phyloP scores from a whole-genome alignment of 2,888 invertebrate genomes.

The Aquatica leii region DNA sequence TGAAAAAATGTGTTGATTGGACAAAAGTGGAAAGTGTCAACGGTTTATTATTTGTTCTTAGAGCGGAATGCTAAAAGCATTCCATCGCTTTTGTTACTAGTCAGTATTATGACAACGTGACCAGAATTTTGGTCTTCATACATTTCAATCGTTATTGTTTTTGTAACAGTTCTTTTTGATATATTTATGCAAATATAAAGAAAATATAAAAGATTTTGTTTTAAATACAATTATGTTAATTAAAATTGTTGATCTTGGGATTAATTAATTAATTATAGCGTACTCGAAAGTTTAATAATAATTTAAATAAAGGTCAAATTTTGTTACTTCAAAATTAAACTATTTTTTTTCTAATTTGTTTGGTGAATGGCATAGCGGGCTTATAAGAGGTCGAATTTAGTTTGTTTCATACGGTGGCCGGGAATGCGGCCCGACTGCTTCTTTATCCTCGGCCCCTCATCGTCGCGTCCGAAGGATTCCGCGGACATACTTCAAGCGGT shows the following conservation, averaged over 20 bases:
- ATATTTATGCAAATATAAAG: constrained; percentile 2
- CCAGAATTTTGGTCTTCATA: constrained; percentile 52
- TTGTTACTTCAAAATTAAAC: constrained; percentile 11
- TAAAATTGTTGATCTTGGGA: neutral
- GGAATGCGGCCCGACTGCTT: constrained; percentile 52
- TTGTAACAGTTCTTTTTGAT: constrained; percentile 20
- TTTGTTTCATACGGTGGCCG: constrained; percentile 48
- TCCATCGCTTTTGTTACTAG: constrained; percentile 52
- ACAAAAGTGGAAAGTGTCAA: constrained; percentile 54
- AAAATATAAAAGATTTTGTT: neutral
- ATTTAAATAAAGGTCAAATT: constrained; percentile 4
- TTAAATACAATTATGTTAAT: neutral
- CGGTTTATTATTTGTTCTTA: constrained; percentile 57
- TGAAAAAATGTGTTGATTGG: constrained; percentile 49
- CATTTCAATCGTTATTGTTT: constrained; percentile 50
- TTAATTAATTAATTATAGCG: too few relatives aligned
- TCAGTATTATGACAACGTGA: constrained; percentile 52
- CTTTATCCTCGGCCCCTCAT: constrained; percentile 47
- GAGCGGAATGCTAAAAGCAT: constrained; percentile 59
- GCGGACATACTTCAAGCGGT: constrained; percentile 49
- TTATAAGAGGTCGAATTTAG: constrained; percentile 37
- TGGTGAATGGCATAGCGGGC: constrained; percentile 42
- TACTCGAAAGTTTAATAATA: neutral
- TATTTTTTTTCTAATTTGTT: constrained; percentile 27
- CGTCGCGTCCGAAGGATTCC: constrained; percentile 47